These are phyloP conservation scores for Theretra japonica DNA, from an alignment of 2,888 invertebrate species.

Conservation along the genomic window DNA sequence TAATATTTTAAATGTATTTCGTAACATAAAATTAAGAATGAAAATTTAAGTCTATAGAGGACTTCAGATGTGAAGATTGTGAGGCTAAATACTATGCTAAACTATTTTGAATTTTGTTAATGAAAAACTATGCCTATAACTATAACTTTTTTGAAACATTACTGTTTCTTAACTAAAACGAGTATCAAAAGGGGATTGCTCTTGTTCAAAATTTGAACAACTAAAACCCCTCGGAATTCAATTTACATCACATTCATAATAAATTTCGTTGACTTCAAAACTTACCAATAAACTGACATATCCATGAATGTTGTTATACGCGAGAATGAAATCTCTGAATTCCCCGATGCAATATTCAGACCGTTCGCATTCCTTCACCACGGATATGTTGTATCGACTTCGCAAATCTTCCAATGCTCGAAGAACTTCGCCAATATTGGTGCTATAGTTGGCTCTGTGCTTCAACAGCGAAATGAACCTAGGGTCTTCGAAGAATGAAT, in stretches of 20 bases:
- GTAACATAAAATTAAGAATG: too few species aligned
- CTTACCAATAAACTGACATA: slow-evolving; percentile 92
- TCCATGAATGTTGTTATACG: slow-evolving; percentile 91
- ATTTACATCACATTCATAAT: neutral
- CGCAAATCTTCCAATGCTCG: slow-evolving; percentile 68
- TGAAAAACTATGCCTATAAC: too few species aligned
- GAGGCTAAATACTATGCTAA: too few species aligned
- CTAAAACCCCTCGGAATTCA: too few species aligned
- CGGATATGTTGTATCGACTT: slow-evolving; percentile 70
- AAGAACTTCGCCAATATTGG: slow-evolving; percentile 68
- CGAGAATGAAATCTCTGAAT: slow-evolving; percentile 84
- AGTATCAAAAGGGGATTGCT: too few species aligned
- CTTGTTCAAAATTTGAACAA: too few species aligned
- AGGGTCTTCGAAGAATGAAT: slow-evolving; percentile 66
- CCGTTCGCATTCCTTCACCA: slow-evolving; percentile 69
- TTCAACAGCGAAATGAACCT: slow-evolving; percentile 67
- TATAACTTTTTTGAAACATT: too few species aligned
- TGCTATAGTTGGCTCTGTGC: slow-evolving; percentile 60
- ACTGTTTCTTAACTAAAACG: too few species aligned
- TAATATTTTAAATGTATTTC: too few species aligned
- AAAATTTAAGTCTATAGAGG: too few species aligned
- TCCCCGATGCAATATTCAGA: slow-evolving; percentile 85
- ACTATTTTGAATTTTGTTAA: too few species aligned
- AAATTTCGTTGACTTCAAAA: slow-evolving; percentile 36
- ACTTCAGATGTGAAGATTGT: too few species aligned